Evolutionary conservation across 23 tunicate species (phyloP).

Genomic region (Phallusia fumigata): DNA sequence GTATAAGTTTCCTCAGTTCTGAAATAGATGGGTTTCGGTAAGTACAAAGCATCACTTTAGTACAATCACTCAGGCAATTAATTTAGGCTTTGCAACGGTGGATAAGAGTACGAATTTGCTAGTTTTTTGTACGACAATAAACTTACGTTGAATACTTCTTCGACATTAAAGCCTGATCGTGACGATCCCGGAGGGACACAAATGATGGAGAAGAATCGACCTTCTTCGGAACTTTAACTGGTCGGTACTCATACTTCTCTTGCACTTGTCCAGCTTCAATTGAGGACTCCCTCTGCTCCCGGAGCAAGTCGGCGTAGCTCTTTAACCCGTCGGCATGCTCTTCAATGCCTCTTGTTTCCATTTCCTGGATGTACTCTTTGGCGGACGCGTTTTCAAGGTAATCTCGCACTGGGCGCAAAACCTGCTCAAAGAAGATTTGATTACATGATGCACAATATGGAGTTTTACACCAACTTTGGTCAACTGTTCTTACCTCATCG

Average conservation of each 20-base stretch:
- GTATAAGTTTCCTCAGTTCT: slow-evolving; percentile 32
- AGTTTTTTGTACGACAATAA: no score
- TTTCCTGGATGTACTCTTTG: slow-evolving; percentile 65
- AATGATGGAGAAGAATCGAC: slow-evolving; percentile 27
- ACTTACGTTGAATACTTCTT: slow-evolving; percentile 8
- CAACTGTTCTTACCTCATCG: slow-evolving; percentile 32
- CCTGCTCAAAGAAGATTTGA: slow-evolving; percentile 22
- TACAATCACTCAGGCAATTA: no score
- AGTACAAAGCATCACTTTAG: no score
- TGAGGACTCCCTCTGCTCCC: slow-evolving; percentile 44
- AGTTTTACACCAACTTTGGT: no score
- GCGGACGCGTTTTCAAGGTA: slow-evolving; percentile 63
- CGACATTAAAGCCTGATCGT: slow-evolving; percentile 29
- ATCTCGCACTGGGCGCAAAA: slow-evolving; percentile 70
- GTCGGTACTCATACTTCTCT: slow-evolving; percentile 39
- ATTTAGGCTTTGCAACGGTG: no score
- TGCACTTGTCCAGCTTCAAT: background rate
- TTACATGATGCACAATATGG: no score
- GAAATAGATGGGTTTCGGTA: background rate
- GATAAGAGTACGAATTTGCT: no score
- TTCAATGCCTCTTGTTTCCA: slow-evolving; percentile 27
- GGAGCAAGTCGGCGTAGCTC: slow-evolving; percentile 58
- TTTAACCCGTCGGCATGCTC: slow-evolving; percentile 40
- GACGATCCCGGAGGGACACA: slow-evolving; percentile 40
- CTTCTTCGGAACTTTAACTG: slow-evolving; percentile 64